Conservation (phyloP, 2,113 vertebrate genomes). For the Xyliphius kryptos region DNA sequence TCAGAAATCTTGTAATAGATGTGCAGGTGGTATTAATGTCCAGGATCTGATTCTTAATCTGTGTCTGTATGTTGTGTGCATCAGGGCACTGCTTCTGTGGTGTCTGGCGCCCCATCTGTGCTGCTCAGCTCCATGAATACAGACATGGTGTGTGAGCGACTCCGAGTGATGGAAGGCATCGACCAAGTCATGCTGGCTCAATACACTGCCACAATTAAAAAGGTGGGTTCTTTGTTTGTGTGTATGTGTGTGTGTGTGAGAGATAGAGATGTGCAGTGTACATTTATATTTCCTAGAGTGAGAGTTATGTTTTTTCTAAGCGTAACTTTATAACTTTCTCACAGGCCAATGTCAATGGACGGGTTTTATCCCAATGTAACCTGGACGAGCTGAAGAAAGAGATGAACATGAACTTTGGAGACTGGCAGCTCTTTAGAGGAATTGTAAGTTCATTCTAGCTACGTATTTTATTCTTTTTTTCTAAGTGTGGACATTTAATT, state of each 20-base stretch:
- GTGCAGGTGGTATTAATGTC: conserved; percentile 23
- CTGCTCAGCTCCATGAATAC: conserved; percentile 86
- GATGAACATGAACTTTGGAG: conserved; percentile 98
- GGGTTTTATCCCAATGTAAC: conserved; percentile 91
- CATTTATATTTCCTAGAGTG: too few relatives aligned
- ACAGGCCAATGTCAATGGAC: conserved; percentile 92
- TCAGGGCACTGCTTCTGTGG: conserved; percentile 61
- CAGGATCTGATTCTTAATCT: conserved; percentile 4
- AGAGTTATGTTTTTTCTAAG: neutral
- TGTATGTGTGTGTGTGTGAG: too few relatives aligned
- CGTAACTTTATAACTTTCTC: neutral
- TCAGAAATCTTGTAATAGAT: conserved; percentile 11
- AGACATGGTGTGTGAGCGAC: conserved; percentile 81
- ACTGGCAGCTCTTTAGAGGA: conserved; percentile 96
- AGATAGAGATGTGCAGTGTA: too few relatives aligned
- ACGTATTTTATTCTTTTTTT: too few relatives aligned
- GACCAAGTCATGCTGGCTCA: conserved; percentile 82
- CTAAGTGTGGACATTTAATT: too few relatives aligned
- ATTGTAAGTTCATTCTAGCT: too few relatives aligned
- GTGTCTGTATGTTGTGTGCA: conserved; percentile 20
- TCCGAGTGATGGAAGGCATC: conserved; percentile 84
- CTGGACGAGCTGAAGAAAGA: conserved; percentile 96
- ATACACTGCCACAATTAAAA: conserved; percentile 84
- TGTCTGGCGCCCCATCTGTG: conserved; percentile 52
- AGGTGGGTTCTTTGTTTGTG: too few relatives aligned